These are phyloP conservation scores for Tetramorium alpestre DNA, from an alignment of 1,140 invertebrate genomes.

Conservation along the genomic window DNA sequence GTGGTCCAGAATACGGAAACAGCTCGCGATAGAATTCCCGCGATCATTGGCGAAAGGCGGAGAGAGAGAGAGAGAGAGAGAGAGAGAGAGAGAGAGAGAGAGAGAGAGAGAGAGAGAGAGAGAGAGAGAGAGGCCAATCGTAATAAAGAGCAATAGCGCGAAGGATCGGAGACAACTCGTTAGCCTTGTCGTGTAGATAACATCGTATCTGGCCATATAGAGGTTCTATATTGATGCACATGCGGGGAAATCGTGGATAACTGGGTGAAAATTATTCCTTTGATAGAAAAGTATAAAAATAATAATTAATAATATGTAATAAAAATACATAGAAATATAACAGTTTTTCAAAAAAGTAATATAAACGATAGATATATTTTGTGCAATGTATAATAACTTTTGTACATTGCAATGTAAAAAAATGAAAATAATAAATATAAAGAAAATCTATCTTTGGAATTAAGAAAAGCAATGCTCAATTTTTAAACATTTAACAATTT, in stretches of 20 bases:
- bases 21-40: conserved; percentile 5
- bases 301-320: not conserved
- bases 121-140: conserved; percentile 24
- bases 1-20: conserved; percentile 75
- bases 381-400: too few species aligned
- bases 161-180: conserved; percentile 75
- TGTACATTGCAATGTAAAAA: too few species aligned
- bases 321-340: not conserved
- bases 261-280: conserved; percentile 2
- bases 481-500: too few species aligned
- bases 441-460: too few species aligned
- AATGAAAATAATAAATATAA: too few species aligned
- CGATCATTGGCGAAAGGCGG: conserved; percentile 21
- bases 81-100: conserved; percentile 34
- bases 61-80: conserved; percentile 32
- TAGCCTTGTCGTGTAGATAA: conserved; percentile 51
- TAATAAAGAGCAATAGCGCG: conserved; percentile 73
- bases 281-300: not conserved
- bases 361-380: not conserved
- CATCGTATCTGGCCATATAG: conserved; percentile 45
- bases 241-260: not conserved
- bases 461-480: too few species aligned
- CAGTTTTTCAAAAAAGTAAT: not conserved
- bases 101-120: conserved; percentile 36
- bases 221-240: not conserved